phyloP scores from a whole-genome alignment of 2,797 vertebrate species.

The Catostomus latipinnis region DNA sequence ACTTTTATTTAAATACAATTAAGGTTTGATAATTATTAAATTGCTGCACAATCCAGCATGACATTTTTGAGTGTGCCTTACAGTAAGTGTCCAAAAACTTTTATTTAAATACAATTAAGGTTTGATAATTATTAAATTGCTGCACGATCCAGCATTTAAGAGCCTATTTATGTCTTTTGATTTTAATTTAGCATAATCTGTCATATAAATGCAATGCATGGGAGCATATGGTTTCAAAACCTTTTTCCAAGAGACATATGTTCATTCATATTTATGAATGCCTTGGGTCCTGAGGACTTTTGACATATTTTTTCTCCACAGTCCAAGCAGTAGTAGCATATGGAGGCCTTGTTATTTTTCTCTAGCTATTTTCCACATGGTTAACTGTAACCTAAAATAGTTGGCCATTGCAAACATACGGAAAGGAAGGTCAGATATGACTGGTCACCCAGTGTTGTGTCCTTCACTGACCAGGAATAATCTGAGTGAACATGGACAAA shows the following conservation, averaged over 20 bases:
- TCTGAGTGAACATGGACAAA: slow-evolving; percentile 40
- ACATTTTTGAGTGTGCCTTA: too few relatives aligned
- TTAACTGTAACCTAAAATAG: slow-evolving; percentile 25
- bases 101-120: too few relatives aligned
- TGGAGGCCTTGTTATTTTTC: slow-evolving; percentile 26
- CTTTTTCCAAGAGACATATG: slow-evolving; percentile 25
- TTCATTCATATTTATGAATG: slow-evolving; percentile 54
- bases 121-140: not conserved
- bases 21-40: not conserved
- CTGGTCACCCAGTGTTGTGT: not conserved
- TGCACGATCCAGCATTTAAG: not conserved
- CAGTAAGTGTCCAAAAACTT: too few relatives aligned
- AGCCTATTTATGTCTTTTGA: slow-evolving; percentile 2
- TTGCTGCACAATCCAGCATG: not conserved
- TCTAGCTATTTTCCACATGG: slow-evolving; percentile 37
- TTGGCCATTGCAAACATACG: slow-evolving; percentile 6
- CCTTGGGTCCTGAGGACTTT: slow-evolving; percentile 28
- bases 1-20: too few relatives aligned
- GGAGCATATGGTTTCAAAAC: slow-evolving; percentile 7
- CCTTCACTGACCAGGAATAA: slow-evolving; percentile 27
- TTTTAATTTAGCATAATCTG: slow-evolving; percentile 7
- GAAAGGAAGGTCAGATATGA: slow-evolving; percentile 26
- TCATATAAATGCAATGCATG: slow-evolving; percentile 23
- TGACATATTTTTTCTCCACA: slow-evolving; percentile 30
- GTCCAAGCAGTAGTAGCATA: slow-evolving; percentile 32